A percentile compares a stretch with the other conserved stretches of the same genome.
Evolutionary conservation across 2,113 vertebrate genomes (phyloP).

Genomic region (Centropus unirufus): DNA sequence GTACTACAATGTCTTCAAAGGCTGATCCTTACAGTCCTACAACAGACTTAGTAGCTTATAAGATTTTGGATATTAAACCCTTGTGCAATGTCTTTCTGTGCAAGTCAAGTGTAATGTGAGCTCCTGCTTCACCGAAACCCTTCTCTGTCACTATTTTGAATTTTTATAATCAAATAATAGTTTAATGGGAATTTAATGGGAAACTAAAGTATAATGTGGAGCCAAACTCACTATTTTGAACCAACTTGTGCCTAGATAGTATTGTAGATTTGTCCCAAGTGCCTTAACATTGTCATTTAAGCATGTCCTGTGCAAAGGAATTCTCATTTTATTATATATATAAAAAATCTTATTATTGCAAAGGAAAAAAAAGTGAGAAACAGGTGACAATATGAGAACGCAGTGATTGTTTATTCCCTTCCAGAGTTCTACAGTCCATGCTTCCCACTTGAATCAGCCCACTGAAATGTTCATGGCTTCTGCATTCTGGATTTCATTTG

Average conservation of each 20-base stretch:
- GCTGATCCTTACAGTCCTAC: not conserved
- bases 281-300: not conserved
- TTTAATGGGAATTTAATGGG: not conserved
- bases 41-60: not conserved
- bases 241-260: not conserved
- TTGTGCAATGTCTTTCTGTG: not conserved
- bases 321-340: not conserved
- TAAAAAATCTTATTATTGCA: not conserved
- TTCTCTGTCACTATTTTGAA: not conserved
- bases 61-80: not conserved
- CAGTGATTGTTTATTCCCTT: not conserved
- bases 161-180: not conserved
- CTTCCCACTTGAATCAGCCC: not conserved
- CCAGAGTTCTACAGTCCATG: not conserved
- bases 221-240: not conserved
- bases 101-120: not conserved
- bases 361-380: not conserved
- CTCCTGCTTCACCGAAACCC: not conserved
- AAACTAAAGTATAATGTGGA: not conserved
- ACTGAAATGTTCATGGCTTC: not conserved
- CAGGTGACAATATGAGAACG: accelerated
- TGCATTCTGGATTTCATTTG: not conserved
- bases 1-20: not conserved
- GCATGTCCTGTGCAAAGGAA: not conserved
- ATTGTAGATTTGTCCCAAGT: not conserved